Percentiles rank a stretch among this genome's conserved stretches.
phyloP scores from a whole-genome alignment of 2,888 invertebrate genomes.

The Spatulosminthurus flaviceps region DNA sequence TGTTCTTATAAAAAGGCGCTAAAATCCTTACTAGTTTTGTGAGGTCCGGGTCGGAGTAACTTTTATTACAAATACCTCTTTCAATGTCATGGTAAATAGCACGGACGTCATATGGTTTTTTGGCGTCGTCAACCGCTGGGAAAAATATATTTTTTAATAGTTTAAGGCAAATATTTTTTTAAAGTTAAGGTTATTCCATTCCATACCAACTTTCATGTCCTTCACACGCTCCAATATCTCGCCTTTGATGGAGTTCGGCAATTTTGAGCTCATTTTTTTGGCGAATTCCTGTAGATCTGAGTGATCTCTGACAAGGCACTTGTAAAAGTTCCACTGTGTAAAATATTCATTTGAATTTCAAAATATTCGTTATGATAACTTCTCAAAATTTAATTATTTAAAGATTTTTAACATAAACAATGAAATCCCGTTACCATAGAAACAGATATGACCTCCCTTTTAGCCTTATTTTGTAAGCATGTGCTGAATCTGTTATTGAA shows the following conservation, averaged over 20 bases:
- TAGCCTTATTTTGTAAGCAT: no score
- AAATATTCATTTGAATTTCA: background rate
- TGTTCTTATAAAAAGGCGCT: no score
- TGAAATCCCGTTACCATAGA: no score
- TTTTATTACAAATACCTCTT: background rate
- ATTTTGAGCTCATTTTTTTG: background rate
- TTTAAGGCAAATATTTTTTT: no score
- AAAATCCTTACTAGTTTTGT: no score
- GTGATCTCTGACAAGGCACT: background rate
- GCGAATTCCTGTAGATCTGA: background rate
- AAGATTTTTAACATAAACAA: no score
- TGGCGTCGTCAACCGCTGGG: background rate
- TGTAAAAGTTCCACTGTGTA: conserved; percentile 9
- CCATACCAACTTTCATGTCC: background rate
- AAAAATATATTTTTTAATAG: no score
- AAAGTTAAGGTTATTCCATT: no score
- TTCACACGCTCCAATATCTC: background rate
- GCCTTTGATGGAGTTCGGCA: background rate
- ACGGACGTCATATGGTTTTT: background rate
- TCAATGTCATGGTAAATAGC: conserved; percentile 24
- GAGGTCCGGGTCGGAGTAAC: background rate
- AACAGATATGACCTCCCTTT: no score
- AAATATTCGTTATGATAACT: no score
- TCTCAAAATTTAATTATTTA: no score
- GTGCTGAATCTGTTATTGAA: background rate